phyloP scores from a whole-genome alignment of 1,140 invertebrate genomes.

The Homalodisca vitripennis region DNA sequence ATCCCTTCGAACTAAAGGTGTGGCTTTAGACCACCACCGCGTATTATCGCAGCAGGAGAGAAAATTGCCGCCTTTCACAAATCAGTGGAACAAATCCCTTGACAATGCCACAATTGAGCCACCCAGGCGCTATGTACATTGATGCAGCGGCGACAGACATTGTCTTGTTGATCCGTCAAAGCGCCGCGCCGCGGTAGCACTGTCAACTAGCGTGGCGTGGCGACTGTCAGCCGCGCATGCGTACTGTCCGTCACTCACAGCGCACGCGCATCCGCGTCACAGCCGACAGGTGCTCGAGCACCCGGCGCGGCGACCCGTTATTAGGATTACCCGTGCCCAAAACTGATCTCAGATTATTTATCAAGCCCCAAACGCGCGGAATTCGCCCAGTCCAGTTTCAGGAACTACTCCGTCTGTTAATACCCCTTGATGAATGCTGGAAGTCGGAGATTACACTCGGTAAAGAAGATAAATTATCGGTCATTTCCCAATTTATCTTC shows the following conservation, averaged over 20 bases:
- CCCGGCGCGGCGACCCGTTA: neutral
- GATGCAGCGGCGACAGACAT: too few species aligned
- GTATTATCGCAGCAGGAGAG: too few species aligned
- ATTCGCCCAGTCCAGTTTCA: neutral
- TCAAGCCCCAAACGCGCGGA: neutral
- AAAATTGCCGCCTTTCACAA: too few species aligned
- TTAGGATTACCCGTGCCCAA: neutral
- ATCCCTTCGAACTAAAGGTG: too few species aligned
- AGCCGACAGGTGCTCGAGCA: neutral
- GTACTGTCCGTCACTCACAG: neutral
- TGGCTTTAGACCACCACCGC: too few species aligned
- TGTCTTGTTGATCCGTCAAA: neutral
- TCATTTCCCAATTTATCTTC: neutral
- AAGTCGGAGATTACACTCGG: neutral
- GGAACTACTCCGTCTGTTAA: neutral
- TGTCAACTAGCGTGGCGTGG: neutral
- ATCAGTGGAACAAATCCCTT: too few species aligned
- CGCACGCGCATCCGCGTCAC: neutral
- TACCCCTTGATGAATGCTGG: neutral
- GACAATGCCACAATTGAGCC: too few species aligned
- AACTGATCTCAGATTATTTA: neutral
- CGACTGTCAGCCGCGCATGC: neutral
- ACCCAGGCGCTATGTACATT: too few species aligned
- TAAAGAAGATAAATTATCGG: neutral
- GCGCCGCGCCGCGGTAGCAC: too few species aligned